Percentiles rank a stretch among this genome's conserved stretches.
Conservation (phyloP, 2,888 invertebrate species). For the Drosophila tanythrix region DNA sequence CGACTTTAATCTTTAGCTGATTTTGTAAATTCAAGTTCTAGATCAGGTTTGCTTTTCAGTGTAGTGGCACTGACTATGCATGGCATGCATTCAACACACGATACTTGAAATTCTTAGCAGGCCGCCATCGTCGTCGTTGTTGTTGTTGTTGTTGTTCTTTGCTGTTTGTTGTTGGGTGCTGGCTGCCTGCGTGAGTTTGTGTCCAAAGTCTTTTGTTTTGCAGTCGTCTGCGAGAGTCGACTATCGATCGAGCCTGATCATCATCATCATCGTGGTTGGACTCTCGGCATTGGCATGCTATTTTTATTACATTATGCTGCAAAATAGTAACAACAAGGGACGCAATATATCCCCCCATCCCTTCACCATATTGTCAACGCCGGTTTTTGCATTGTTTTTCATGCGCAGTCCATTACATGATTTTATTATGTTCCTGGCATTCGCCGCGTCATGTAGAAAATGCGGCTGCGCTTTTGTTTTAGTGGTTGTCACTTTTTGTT, state of each 20-base stretch:
- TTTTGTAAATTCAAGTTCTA: neutral
- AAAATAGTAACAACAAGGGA: constrained; percentile 79
- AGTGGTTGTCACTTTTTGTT: constrained; percentile 78
- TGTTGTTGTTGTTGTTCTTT: constrained; percentile 22
- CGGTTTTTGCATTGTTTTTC: constrained; percentile 78
- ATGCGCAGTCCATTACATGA: constrained; percentile 80
- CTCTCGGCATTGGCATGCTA: constrained; percentile 70
- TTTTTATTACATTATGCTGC: constrained; percentile 80
- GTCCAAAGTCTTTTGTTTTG: constrained; percentile 80
- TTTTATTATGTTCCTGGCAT: constrained; percentile 80
- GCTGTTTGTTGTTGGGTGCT: constrained; percentile 22
- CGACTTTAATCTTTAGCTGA: neutral
- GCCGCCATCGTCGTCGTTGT: constrained; percentile 52
- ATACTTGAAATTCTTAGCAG: constrained; percentile 80
- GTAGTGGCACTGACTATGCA: constrained; percentile 65
- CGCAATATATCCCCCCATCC: constrained; percentile 25
- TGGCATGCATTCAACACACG: constrained; percentile 81
- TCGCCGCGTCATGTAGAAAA: constrained; percentile 79
- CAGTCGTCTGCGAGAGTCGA: constrained; percentile 38
- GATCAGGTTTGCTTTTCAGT: neutral
- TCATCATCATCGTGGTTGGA: constrained; percentile 64
- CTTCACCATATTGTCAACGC: constrained; percentile 61
- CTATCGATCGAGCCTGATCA: constrained; percentile 77
- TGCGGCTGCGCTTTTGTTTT: constrained; percentile 79
- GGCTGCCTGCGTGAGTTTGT: constrained; percentile 75